Evolutionary conservation across 1,140 invertebrate species (phyloP).

Genomic region (Calycopis cecrops): DNA sequence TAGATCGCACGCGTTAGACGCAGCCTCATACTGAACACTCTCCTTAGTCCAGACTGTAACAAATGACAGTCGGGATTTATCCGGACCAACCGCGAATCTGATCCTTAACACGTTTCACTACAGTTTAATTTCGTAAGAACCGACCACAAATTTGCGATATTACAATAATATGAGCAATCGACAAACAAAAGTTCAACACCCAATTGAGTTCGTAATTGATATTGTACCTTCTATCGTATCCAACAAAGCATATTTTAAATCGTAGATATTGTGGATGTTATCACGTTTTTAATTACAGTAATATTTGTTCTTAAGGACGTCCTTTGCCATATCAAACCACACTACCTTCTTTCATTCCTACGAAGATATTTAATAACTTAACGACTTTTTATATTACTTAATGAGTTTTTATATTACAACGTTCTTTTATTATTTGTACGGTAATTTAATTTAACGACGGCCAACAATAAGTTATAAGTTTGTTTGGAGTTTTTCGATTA

Average conservation of each 20-base stretch:
- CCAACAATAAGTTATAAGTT: conserved; percentile 5
- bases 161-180: conserved; percentile 49
- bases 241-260: conserved; percentile 33
- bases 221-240: conserved; percentile 29
- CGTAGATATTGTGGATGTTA: conserved; percentile 20
- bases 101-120: conserved; percentile 29
- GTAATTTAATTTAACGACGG: neutral
- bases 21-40: conserved; percentile 53
- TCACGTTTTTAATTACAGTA: conserved; percentile 24
- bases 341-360: conserved; percentile 30
- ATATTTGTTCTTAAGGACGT: conserved; percentile 41
- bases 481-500: conserved; percentile 9
- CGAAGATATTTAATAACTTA: conserved; percentile 16
- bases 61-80: conserved; percentile 56
- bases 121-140: conserved; percentile 27
- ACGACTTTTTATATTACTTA: conserved; percentile 11
- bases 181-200: conserved; percentile 41
- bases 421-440: conserved; percentile 1
- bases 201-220: conserved; percentile 23
- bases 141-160: conserved; percentile 43
- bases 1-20: conserved; percentile 43
- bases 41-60: conserved; percentile 46
- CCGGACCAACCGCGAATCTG: conserved; percentile 22
- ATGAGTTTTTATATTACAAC: neutral
- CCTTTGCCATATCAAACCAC: conserved; percentile 42